Percentiles rank a stretch among this genome's conserved stretches.
Evolutionary conservation across 2,888 invertebrate genomes (phyloP).

Genomic region (Phalera bucephala): DNA sequence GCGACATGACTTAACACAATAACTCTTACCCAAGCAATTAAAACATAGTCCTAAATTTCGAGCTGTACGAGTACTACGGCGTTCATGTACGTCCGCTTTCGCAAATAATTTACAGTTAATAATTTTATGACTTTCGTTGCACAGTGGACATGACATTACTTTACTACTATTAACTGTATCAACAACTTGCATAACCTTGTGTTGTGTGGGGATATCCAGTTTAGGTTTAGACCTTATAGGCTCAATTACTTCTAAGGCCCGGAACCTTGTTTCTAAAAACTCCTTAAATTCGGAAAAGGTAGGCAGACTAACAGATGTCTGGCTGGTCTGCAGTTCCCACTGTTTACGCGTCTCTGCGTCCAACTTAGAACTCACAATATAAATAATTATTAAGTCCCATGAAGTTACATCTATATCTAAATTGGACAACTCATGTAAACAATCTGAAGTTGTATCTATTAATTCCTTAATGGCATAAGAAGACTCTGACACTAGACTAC

Average conservation of each 20-base stretch:
- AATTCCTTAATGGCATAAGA: conserved; percentile 8
- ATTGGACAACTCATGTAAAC: conserved; percentile 13
- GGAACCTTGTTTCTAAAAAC: conserved; percentile 5
- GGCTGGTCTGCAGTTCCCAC: conserved; percentile 18
- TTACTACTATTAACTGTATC: neutral
- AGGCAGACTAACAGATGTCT: conserved; percentile 20
- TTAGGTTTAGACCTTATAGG: neutral
- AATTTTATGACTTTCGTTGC: neutral
- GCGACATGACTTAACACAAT: conserved; percentile 3
- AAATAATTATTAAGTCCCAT: conserved; percentile 20
- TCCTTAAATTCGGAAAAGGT: conserved; percentile 10
- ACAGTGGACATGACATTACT: neutral
- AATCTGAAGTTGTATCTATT: conserved; percentile 17
- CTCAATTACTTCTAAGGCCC: conserved; percentile 1
- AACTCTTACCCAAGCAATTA: conserved; percentile 3
- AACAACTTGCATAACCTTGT: neutral
- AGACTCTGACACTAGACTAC: conserved; percentile 4
- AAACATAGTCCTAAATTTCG: conserved; percentile 1
- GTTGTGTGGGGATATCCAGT: neutral
- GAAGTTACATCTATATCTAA: conserved; percentile 8
- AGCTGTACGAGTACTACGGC: neutral
- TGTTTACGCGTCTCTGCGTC: conserved; percentile 20
- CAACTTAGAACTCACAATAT: conserved; percentile 5
- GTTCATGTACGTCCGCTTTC: conserved; percentile 1
- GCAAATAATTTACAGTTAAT: conserved; percentile 1